A percentile compares a stretch with the other conserved stretches of the same genome.
phyloP scores from a whole-genome alignment of 2,113 vertebrate species.

The Ariopsis seemanni region DNA sequence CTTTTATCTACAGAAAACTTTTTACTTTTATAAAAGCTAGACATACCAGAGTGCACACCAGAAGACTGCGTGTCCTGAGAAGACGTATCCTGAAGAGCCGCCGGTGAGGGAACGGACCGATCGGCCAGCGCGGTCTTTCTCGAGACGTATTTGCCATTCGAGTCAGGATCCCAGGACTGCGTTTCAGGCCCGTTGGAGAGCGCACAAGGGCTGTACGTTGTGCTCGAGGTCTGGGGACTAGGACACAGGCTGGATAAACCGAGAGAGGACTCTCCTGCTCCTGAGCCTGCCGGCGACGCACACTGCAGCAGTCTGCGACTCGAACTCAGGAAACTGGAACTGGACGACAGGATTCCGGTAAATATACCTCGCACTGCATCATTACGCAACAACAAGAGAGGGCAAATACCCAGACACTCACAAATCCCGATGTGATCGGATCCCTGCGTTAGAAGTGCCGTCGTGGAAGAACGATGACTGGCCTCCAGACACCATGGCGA shows the following conservation, averaged over 20 bases:
- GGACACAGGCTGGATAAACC: constrained; percentile 62
- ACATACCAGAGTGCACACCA: constrained; percentile 57
- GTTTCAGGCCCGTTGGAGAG: constrained; percentile 57
- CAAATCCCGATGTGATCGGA: constrained; percentile 77
- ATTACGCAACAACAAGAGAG: not conserved
- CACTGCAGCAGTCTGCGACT: constrained; percentile 64
- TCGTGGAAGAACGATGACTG: constrained; percentile 68
- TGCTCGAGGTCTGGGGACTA: constrained; percentile 64
- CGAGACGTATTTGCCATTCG: constrained; percentile 48
- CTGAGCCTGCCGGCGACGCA: constrained; percentile 63
- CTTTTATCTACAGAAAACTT: no score
- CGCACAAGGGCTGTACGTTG: constrained; percentile 67
- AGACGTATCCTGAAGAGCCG: constrained; percentile 67
- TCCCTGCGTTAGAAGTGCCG: constrained; percentile 62
- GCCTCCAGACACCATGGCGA: constrained; percentile 84
- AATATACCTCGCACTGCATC: not conserved
- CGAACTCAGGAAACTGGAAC: constrained; percentile 73
- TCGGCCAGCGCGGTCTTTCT: constrained; percentile 47
- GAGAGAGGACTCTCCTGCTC: constrained; percentile 62
- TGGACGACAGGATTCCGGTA: constrained; percentile 40
- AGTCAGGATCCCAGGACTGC: constrained; percentile 59
- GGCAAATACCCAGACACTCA: constrained; percentile 54
- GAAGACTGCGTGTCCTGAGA: constrained; percentile 78
- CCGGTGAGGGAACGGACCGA: constrained; percentile 61
- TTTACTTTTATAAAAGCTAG: not conserved